These are phyloP conservation scores for Syritta pipiens DNA, from an alignment of 2,888 invertebrate species.

Conservation along the genomic window DNA sequence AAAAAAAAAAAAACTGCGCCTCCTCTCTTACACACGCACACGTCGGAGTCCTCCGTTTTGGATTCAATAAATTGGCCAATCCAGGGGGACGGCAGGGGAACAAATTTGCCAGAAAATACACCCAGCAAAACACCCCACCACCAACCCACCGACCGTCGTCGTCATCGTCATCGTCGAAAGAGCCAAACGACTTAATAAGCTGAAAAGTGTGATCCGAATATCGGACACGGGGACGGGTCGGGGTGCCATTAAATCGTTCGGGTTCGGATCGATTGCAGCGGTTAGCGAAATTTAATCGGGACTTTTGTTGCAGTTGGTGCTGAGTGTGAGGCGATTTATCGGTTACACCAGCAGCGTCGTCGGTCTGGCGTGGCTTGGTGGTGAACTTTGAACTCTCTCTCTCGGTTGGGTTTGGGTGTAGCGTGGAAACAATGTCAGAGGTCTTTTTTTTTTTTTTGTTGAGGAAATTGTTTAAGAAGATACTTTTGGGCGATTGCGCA, in stretches of 20 bases:
- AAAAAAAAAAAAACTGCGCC: background rate
- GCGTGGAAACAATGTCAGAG: conserved; percentile 15
- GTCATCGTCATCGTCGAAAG: too few relatives aligned
- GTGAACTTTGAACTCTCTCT: conserved; percentile 16
- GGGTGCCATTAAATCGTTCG: conserved; percentile 30
- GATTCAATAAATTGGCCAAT: conserved; percentile 55
- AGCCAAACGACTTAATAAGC: conserved; percentile 52
- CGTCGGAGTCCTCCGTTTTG: conserved; percentile 1
- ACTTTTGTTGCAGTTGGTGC: conserved; percentile 2
- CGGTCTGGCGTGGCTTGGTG: background rate
- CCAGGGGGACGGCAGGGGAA: background rate
- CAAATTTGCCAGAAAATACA: too few relatives aligned
- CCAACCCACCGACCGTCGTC: background rate
- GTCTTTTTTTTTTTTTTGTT: too few relatives aligned
- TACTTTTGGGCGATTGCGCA: background rate
- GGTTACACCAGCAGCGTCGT: conserved; percentile 8
- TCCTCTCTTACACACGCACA: background rate
- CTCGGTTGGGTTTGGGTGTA: background rate
- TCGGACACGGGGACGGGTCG: background rate
- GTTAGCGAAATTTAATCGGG: conserved; percentile 55
- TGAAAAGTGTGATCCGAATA: conserved; percentile 15
- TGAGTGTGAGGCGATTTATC: conserved; percentile 45
- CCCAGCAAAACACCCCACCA: background rate
- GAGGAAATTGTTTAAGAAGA: background rate
- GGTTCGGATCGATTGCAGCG: conserved; percentile 25